phyloP scores from a whole-genome alignment of 2,888 invertebrate species.

The Cetonia aurata region DNA sequence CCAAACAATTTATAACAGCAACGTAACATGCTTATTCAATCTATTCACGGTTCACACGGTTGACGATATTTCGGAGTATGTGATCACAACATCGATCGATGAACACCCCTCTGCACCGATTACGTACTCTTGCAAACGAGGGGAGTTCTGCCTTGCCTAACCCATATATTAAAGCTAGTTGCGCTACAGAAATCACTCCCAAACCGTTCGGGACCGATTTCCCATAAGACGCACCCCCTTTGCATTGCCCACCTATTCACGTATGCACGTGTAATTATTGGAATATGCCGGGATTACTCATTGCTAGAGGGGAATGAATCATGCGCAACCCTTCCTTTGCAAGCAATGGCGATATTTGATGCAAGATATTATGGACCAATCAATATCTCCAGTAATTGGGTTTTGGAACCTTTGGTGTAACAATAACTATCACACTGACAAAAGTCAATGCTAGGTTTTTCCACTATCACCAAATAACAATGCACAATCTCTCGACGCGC shows the following conservation, averaged over 20 bases:
- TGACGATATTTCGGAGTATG: neutral
- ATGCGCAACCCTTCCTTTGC: neutral
- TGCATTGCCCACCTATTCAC: constrained; percentile 16
- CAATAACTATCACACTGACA: no score
- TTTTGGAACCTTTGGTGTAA: no score
- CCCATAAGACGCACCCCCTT: constrained; percentile 16
- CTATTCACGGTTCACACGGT: no score
- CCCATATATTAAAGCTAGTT: constrained; percentile 18
- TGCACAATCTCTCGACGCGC: no score
- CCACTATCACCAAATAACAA: no score
- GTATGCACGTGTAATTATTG: constrained; percentile 30
- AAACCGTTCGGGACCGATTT: neutral
- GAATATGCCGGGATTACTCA: constrained; percentile 35
- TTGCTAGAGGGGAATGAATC: constrained; percentile 14
- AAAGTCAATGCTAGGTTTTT: no score
- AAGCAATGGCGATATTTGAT: no score
- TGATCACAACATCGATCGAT: constrained; percentile 12
- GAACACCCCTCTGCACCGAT: neutral
- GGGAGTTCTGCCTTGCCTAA: constrained; percentile 2
- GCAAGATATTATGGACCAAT: no score
- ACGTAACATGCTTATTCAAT: no score
- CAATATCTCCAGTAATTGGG: no score
- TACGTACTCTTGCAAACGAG: neutral
- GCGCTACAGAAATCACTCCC: constrained; percentile 20
- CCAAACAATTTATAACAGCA: no score